phyloP scores from a whole-genome alignment of 2,113 vertebrate species.

The Brienomyrus brachyistius region DNA sequence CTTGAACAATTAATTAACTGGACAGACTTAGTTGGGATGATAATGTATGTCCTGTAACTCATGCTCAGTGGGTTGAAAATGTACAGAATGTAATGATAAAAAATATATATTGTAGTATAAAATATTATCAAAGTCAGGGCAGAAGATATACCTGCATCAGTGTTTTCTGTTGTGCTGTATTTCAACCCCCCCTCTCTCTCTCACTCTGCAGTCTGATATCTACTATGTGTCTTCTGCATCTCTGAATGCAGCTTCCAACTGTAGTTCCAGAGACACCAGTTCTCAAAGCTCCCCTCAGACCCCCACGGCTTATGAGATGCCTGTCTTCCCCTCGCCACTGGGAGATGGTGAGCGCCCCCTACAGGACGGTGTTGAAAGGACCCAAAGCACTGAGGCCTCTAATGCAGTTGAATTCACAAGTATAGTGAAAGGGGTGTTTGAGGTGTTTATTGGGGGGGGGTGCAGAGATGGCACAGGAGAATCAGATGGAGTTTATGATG shows the following conservation, averaged over 20 bases:
- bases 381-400: neutral
- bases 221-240: slow-evolving; percentile 84
- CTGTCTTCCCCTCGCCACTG: slow-evolving; percentile 72
- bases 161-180: neutral
- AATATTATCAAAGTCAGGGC: neutral
- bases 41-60: neutral
- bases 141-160: neutral
- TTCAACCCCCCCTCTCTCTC: slow-evolving; percentile 17
- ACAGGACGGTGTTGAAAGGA: neutral
- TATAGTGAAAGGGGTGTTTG: neutral
- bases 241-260: slow-evolving; percentile 71
- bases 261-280: slow-evolving; percentile 81
- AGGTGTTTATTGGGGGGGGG: neutral
- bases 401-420: neutral
- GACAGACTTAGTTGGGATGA: neutral
- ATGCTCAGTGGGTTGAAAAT: neutral
- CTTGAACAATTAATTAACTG: neutral
- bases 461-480: neutral
- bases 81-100: neutral
- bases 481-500: neutral
- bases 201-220: slow-evolving; percentile 81
- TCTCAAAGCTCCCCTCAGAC: slow-evolving; percentile 86
- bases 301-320: slow-evolving; percentile 73
- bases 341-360: slow-evolving; percentile 70
- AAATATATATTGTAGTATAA: neutral